phyloP scores from a whole-genome alignment of 2,797 vertebrate species.

The Nasua narica region DNA sequence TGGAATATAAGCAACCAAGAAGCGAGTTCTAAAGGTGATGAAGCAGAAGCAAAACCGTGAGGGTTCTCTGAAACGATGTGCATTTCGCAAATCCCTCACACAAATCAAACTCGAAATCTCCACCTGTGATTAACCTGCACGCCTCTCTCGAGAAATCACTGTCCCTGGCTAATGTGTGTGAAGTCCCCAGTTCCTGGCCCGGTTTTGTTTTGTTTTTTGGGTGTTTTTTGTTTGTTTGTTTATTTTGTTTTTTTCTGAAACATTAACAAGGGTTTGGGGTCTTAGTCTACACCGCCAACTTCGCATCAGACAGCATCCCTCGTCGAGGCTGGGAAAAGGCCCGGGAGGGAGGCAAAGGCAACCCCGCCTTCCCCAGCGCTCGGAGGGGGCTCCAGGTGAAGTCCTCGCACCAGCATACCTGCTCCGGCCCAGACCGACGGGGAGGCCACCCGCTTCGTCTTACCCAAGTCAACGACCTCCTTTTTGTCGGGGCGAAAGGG shows the following conservation, averaged over 20 bases:
- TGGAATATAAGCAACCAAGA: not conserved
- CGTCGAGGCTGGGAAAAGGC: not conserved
- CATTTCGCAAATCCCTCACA: too few relatives aligned
- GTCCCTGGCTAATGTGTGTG: not conserved
- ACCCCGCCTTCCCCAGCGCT: not conserved
- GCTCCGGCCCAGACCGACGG: accelerated
- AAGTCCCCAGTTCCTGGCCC: not conserved
- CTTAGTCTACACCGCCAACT: not conserved
- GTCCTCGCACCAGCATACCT: accelerated
- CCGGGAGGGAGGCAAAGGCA: not conserved
- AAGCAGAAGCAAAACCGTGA: not conserved
- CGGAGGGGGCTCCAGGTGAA: accelerated
- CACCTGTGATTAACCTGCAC: not conserved
- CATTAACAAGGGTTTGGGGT: accelerated
- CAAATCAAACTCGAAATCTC: not conserved
- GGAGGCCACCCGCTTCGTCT: accelerated
- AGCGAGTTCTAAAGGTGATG: not conserved
- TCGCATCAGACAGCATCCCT: not conserved
- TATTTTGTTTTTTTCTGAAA: too few relatives aligned
- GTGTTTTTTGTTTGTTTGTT: too few relatives aligned
- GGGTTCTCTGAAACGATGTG: not conserved
- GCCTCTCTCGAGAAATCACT: not conserved
- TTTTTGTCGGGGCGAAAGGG: accelerated
- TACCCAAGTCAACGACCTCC: not conserved
- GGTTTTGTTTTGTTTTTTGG: too few relatives aligned